Conservation (phyloP, 2,888 invertebrate genomes). For the Diaphora mendica region DNA sequence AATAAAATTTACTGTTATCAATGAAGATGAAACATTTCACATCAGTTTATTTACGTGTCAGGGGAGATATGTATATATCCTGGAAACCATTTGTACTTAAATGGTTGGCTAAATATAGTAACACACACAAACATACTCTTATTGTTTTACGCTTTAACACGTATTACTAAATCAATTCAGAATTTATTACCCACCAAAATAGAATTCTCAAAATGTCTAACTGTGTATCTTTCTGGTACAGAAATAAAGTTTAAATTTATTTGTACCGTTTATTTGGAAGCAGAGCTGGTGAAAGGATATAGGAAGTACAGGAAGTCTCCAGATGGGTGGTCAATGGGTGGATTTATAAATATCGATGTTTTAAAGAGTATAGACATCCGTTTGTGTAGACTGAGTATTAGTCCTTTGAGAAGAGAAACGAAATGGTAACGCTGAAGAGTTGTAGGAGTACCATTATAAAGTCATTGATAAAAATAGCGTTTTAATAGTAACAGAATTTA, state of each 20-base stretch:
- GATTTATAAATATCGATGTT: conserved; percentile 26
- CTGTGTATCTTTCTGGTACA: fast-evolving
- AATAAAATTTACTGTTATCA: neutral
- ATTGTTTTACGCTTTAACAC: conserved; percentile 6
- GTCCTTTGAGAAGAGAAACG: neutral
- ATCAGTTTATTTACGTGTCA: conserved; percentile 13
- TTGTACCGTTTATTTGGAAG: conserved; percentile 14
- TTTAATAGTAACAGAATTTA: no score
- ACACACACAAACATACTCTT: conserved; percentile 13
- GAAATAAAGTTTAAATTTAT: conserved; percentile 17
- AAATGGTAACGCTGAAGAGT: neutral
- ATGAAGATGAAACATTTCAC: neutral
- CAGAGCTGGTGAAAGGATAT: conserved; percentile 25
- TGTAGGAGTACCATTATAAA: neutral
- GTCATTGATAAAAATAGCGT: neutral
- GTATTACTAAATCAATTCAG: conserved; percentile 12
- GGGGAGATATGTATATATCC: conserved; percentile 3
- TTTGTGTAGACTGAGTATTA: neutral
- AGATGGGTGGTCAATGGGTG: conserved; percentile 33
- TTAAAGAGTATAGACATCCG: neutral
- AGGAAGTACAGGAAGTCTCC: conserved; percentile 29
- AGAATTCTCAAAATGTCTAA: neutral
- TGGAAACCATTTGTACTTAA: conserved; percentile 7
- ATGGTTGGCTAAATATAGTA: conserved; percentile 8
- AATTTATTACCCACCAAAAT: conserved; percentile 27